phyloP scores from a whole-genome alignment of 2,888 invertebrate genomes.

The Nowickia ferox region DNA sequence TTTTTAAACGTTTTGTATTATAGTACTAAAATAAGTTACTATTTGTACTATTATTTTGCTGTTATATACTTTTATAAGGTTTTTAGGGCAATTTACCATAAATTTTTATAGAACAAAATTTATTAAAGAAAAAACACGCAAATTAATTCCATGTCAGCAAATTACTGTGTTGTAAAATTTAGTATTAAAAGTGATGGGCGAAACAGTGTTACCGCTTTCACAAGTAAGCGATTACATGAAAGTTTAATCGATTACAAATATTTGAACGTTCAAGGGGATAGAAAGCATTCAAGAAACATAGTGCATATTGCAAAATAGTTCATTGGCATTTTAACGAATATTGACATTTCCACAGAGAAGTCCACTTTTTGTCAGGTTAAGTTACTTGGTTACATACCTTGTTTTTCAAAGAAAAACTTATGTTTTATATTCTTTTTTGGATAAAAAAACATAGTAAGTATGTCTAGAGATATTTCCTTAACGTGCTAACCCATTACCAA shows the following conservation, averaged over 20 bases:
- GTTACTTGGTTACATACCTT: too few species aligned
- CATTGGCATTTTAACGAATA: too few species aligned
- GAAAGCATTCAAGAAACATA: too few species aligned
- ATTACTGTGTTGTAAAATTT: constrained; percentile 62
- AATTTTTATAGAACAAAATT: constrained; percentile 76
- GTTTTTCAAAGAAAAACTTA: too few species aligned
- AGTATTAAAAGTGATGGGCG: not conserved
- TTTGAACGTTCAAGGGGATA: too few species aligned
- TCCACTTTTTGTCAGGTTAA: too few species aligned
- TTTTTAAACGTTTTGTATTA: not conserved
- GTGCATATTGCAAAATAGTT: too few species aligned
- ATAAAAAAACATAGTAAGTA: too few species aligned
- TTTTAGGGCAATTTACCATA: constrained; percentile 73
- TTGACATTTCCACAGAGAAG: too few species aligned
- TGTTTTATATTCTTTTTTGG: too few species aligned
- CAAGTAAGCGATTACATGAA: not conserved
- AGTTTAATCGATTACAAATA: not conserved
- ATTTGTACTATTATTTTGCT: not conserved
- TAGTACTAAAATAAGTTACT: not conserved
- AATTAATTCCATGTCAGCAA: constrained; percentile 79
- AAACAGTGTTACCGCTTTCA: not conserved
- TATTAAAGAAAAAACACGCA: constrained; percentile 75
- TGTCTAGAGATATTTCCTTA: too few species aligned
- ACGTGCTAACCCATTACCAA: too few species aligned
- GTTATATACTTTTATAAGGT: constrained; percentile 10